Evolutionary conservation across 2,113 vertebrate genomes (phyloP).

Genomic region (Felis chaus): DNA sequence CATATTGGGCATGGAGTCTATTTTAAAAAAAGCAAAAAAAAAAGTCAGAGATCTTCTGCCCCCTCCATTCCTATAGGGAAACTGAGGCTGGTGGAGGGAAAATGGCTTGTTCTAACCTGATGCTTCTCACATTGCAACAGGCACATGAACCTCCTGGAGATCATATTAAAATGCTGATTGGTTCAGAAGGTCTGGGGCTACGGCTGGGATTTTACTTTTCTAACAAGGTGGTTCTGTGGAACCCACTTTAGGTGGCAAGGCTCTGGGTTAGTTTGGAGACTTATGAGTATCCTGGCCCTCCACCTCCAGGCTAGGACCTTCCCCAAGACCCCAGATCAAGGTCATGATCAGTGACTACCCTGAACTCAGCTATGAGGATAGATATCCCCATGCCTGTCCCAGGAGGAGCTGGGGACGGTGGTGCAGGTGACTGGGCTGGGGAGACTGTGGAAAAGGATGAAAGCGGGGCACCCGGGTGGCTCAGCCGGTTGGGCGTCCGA

Average conservation of each 20-base stretch:
- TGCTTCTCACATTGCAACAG: fast-evolving
- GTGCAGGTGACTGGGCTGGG: neutral
- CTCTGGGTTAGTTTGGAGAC: neutral
- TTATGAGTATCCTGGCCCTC: neutral
- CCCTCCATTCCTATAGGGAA: neutral
- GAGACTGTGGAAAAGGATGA: neutral
- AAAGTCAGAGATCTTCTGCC: neutral
- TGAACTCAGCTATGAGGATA: neutral
- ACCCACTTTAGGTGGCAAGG: neutral
- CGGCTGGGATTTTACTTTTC: neutral
- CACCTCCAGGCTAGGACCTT: neutral
- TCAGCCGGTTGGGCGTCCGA: too few relatives aligned
- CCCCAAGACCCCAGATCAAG: neutral
- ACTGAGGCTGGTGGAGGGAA: neutral
- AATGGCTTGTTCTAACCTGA: neutral
- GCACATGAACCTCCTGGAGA: neutral
- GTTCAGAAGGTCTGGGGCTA: neutral
- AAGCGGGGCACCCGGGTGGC: too few relatives aligned
- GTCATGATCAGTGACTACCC: neutral
- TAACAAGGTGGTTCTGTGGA: neutral
- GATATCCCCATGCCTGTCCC: fast-evolving
- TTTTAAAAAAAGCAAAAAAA: neutral
- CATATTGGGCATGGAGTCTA: neutral
- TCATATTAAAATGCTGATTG: neutral
- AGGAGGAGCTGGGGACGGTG: neutral